phyloP scores from a whole-genome alignment of 2,888 invertebrate genomes.

The Selenia dentaria region DNA sequence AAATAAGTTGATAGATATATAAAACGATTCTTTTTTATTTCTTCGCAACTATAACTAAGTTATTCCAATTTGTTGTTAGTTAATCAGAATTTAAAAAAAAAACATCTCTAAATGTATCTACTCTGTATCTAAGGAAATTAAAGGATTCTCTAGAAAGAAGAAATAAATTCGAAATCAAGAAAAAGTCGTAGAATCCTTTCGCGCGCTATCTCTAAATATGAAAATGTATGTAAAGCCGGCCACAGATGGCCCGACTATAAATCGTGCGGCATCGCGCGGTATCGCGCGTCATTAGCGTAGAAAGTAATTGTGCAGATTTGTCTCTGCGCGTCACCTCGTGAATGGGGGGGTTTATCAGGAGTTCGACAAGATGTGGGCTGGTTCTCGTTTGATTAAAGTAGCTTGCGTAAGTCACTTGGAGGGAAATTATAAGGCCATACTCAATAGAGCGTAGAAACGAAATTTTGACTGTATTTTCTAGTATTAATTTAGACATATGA shows the following conservation, averaged over 20 bases:
- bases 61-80: no score
- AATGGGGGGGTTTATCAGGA: conserved; percentile 57
- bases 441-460: no score
- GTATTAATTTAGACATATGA: no score
- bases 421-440: no score
- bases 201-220: conserved; percentile 61
- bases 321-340: conserved; percentile 51
- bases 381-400: conserved; percentile 21
- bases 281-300: conserved; percentile 72
- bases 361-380: conserved; percentile 61
- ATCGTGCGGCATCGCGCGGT: conserved; percentile 65
- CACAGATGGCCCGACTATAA: conserved; percentile 68
- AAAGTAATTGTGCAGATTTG: conserved; percentile 76
- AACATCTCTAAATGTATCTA: no score
- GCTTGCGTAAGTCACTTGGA: conserved; percentile 29
- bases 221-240: conserved; percentile 76
- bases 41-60: no score
- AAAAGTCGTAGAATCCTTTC: conserved; percentile 55
- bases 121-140: no score
- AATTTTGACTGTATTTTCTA: no score
- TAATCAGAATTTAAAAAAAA: no score
- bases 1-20: no score
- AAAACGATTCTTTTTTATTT: no score
- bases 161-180: conserved; percentile 38
- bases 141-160: no score